These are phyloP conservation scores for Takifugu ocellatus DNA, from an alignment of 2,797 vertebrate genomes.

Conservation along the genomic window DNA sequence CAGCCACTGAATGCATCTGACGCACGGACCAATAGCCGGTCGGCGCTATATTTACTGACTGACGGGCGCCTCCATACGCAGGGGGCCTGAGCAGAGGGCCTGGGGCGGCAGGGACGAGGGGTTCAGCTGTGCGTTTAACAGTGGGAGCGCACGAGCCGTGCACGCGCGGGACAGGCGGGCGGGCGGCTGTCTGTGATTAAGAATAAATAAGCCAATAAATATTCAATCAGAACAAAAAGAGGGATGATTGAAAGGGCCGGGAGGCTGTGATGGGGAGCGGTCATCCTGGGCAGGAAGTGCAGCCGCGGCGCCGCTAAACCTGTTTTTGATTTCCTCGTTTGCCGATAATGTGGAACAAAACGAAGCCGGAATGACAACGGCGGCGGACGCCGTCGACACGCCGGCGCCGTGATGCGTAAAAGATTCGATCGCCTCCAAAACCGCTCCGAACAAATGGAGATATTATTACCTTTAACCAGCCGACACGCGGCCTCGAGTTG, in stretches of 20 bases:
- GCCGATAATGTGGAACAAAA: conserved; percentile 37
- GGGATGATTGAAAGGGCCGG: conserved; percentile 51
- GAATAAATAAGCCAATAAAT: conserved; percentile 75
- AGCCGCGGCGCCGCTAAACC: conserved; percentile 21
- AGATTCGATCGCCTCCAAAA: conserved; percentile 27
- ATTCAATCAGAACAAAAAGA: conserved; percentile 67
- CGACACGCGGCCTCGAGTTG: conserved; percentile 20
- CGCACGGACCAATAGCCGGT: no score
- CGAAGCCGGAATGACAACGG: conserved; percentile 22
- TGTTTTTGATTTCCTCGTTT: conserved; percentile 48
- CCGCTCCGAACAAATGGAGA: conserved; percentile 22
- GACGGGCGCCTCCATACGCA: conserved; percentile 27
- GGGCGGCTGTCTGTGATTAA: conserved; percentile 64
- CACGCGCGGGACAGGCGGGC: conserved; percentile 18
- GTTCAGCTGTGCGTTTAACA: conserved; percentile 54
- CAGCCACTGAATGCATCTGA: no score
- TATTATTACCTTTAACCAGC: conserved; percentile 21
- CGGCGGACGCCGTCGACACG: conserved; percentile 23
- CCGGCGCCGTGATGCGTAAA: conserved; percentile 5
- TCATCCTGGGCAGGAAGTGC: conserved; percentile 17
- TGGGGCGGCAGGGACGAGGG: conserved; percentile 31
- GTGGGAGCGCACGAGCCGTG: conserved; percentile 12
- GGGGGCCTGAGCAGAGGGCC: conserved; percentile 32
- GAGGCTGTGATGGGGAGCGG: conserved; percentile 16
- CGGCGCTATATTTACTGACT: not conserved